Conservation (phyloP, 2,888 invertebrate genomes). For the Acrocyrtus sp. region DNA sequence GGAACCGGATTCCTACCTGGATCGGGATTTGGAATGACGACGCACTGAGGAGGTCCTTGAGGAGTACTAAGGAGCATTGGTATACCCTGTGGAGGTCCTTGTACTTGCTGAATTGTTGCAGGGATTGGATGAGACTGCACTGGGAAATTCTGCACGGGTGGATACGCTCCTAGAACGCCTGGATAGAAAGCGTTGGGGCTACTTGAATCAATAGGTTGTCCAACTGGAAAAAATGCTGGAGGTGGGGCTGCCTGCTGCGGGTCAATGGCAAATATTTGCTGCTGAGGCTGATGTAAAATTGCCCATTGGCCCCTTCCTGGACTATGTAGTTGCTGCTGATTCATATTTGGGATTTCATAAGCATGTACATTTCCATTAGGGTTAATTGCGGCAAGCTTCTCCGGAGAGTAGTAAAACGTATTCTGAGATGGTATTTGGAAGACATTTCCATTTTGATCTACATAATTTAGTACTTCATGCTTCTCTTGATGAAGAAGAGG, state of each 20-base stretch:
- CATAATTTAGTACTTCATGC: conserved; percentile 19
- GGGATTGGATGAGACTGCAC: no score
- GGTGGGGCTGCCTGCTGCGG: no score
- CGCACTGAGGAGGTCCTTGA: conserved; percentile 13
- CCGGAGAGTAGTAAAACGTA: conserved; percentile 36
- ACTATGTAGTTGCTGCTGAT: conserved; percentile 6
- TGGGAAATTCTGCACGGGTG: no score
- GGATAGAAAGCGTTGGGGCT: no score
- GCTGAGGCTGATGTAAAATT: conserved; percentile 10
- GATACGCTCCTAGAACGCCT: not conserved
- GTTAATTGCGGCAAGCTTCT: conserved; percentile 40
- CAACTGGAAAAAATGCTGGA: no score
- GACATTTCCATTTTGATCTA: not conserved
- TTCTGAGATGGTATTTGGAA: conserved; percentile 9
- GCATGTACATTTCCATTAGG: conserved; percentile 26
- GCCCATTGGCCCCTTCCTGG: conserved; percentile 13
- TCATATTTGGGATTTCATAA: conserved; percentile 6
- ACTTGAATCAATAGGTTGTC: no score
- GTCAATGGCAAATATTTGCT: conserved; percentile 30
- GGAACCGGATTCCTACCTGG: not conserved
- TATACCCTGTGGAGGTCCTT: no score
- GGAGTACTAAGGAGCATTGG: not conserved
- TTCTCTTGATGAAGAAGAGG: conserved; percentile 7
- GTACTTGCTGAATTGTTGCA: no score
- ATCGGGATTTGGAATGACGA: conserved; percentile 7